Evolutionary conservation across 2,888 invertebrate species (phyloP), one percentile per base, ranked within the genome.

Genomic region (Polyploca ridens): DNA sequence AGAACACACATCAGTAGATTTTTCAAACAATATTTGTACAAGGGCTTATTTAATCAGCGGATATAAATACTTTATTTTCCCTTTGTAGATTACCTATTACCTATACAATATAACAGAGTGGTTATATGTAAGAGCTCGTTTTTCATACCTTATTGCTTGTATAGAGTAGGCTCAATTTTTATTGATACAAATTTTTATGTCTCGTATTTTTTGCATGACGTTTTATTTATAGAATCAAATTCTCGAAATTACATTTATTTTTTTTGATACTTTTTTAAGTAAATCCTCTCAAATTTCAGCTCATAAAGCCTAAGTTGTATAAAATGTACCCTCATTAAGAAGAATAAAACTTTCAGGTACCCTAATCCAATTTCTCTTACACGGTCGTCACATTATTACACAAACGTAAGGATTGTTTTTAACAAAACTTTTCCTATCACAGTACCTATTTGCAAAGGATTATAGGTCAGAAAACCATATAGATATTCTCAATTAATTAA

Each of bases 41-140:
- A 49, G 16, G 8, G 7, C 54, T 10, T 19, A 19, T 54, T 33
- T 33, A 58, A n/a, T 33, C n/a, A 33, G n/a, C 27, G 33, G 27
- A 33, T 14, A 35, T 33, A 35, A 59, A 59, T 59, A 59, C 35
- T 33, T 58, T 33, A 58, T 58, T 33, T 38, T 35, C 35, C 38
- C 35, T 59, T 59, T 59, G 59, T 38, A 33, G 35, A 59, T 58
- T 46, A 49, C 49, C 14, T 35, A 35, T 14, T n/a, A n/a, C n/a
- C n/a, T n/a, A n/a, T n/a, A n/a, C n/a, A n/a, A n/a, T n/a, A n/a
- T n/a, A n/a, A 33, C 10, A 16, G n/a, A 16, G 8, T 59, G 38
- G 27, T 7, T 58, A 44, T 1, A 44, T 44, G 27, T 35, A 35
- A 35, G 7, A 35, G 35, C 4, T 1, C 35, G 35, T 7, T 35